Conservation (phyloP, 2,113 vertebrate species). For the Bostrychus sinensis region DNA sequence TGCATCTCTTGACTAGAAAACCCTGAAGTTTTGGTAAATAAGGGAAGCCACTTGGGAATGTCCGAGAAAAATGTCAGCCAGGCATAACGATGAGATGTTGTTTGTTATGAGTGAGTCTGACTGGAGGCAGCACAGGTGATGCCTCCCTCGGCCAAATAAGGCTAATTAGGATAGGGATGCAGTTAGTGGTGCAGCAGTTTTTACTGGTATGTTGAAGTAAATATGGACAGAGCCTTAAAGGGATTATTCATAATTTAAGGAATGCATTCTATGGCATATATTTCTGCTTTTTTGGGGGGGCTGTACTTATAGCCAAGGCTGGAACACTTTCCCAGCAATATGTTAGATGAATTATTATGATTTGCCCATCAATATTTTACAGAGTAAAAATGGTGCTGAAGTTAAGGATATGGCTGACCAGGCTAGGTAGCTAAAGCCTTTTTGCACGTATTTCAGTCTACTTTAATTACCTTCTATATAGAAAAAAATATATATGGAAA, state of each 20-base stretch:
- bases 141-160: not conserved
- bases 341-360: too few species aligned
- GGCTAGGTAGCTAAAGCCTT: not conserved
- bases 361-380: too few species aligned
- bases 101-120: not conserved
- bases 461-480: too few species aligned
- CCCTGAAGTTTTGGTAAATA: slow-evolving; percentile 1
- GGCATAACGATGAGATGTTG: not conserved
- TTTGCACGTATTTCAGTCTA: too few species aligned
- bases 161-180: not conserved
- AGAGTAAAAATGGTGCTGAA: not conserved
- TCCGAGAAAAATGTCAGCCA: not conserved
- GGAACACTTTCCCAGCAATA: too few species aligned
- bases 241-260: too few species aligned
- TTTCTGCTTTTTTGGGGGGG: too few species aligned
- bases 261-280: too few species aligned
- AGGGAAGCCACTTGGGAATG: not conserved
- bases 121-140: slow-evolving; percentile 1
- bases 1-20: not conserved
- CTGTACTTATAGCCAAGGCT: too few species aligned
- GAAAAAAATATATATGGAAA: too few species aligned
- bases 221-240: not conserved
- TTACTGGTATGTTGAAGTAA: not conserved
- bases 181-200: not conserved
- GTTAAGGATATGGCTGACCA: not conserved